These are phyloP conservation scores for Campoletis raptor DNA, from an alignment of 2,888 invertebrate genomes.

Conservation along the genomic window DNA sequence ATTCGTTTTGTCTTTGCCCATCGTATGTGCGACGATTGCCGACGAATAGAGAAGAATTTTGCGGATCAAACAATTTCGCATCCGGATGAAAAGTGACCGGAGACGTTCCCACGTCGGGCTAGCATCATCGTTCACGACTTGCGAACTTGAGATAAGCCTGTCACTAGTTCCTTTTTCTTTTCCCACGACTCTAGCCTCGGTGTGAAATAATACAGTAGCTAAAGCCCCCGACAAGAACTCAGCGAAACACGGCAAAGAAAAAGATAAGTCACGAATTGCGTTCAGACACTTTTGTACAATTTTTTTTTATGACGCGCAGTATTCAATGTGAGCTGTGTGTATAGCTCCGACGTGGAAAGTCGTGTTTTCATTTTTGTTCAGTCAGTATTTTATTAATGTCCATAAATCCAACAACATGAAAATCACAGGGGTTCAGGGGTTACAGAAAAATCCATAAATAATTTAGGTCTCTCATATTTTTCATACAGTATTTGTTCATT, in stretches of 20 bases:
- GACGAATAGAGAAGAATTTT: conserved; percentile 12
- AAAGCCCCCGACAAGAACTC: not conserved
- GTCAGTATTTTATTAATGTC: not conserved
- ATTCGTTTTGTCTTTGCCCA: not conserved
- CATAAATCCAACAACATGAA: not conserved
- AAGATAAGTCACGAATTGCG: conserved; percentile 32
- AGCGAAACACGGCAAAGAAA: not conserved
- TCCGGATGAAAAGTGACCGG: conserved; percentile 18
- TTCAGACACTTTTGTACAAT: not conserved
- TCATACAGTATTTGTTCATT: not conserved
- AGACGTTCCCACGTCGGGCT: conserved; percentile 34
- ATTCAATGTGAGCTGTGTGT: not conserved
- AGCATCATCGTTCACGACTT: conserved; percentile 25
- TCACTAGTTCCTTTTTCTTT: conserved; percentile 36
- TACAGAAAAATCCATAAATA: not conserved
- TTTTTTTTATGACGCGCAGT: not conserved
- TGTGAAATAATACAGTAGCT: conserved; percentile 30
- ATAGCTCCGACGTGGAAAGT: not conserved
- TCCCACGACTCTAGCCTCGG: conserved; percentile 31
- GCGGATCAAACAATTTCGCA: conserved; percentile 4
- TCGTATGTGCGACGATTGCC: not conserved
- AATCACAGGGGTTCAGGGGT: not conserved
- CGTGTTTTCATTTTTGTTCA: not conserved
- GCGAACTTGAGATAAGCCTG: conserved; percentile 28
- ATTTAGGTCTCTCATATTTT: not conserved